phyloP scores from a whole-genome alignment of 2,113 vertebrate species.

The Hypanus sabinus region DNA sequence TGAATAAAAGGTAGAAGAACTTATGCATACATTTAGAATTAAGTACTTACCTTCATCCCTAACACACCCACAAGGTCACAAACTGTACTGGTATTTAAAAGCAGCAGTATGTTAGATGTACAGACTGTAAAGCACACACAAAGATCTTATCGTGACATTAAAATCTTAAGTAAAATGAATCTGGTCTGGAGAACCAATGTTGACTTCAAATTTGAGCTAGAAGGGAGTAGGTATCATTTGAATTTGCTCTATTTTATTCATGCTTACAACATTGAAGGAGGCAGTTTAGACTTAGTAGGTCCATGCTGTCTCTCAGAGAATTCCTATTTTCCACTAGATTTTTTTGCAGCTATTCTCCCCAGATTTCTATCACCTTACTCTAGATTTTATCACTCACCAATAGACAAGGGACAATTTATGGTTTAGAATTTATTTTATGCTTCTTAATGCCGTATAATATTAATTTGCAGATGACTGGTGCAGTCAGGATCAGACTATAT shows the following conservation, averaged over 20 bases:
- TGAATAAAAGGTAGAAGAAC: too few species aligned
- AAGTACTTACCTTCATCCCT: too few species aligned
- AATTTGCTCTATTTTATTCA: too few species aligned
- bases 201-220: background rate
- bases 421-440: background rate
- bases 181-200: background rate
- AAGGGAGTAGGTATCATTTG: background rate
- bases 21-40: background rate
- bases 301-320: too few species aligned
- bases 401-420: too few species aligned
- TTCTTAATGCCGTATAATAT: background rate
- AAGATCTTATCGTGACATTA: background rate
- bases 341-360: too few species aligned
- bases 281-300: too few species aligned
- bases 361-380: too few species aligned
- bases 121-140: background rate
- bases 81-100: background rate
- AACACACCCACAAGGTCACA: too few species aligned
- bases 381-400: too few species aligned
- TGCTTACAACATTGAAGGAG: too few species aligned
- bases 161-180: background rate
- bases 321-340: too few species aligned
- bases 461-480: background rate
- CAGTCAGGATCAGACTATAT: background rate
- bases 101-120: background rate